A percentile compares a stretch with the other conserved stretches of the same genome.
Evolutionary conservation across 2,797 vertebrate species (phyloP).

Genomic region (Nannoperca obscura): DNA sequence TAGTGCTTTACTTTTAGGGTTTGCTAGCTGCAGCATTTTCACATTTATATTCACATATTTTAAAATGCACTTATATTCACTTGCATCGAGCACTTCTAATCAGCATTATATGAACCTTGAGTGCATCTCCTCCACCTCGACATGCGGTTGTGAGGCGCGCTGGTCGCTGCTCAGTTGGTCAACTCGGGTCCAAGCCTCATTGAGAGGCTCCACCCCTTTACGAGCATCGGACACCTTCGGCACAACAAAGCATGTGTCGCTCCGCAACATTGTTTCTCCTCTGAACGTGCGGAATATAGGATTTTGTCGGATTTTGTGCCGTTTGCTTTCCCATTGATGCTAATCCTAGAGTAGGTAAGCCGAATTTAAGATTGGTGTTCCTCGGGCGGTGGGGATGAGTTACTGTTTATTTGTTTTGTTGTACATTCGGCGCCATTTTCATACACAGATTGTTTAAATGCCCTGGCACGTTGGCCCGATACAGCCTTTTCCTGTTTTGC

Average conservation of each 20-base stretch:
- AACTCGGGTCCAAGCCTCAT: slow-evolving; percentile 27
- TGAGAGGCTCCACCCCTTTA: slow-evolving; percentile 81
- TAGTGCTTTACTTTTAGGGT: background rate
- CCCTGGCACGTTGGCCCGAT: slow-evolving; percentile 55
- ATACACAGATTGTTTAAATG: slow-evolving; percentile 79
- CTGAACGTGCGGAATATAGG: slow-evolving; percentile 65
- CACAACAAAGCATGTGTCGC: slow-evolving; percentile 83
- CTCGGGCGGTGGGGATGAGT: slow-evolving; percentile 17
- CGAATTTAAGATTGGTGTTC: background rate
- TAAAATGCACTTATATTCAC: background rate
- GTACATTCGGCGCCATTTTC: slow-evolving; percentile 84
- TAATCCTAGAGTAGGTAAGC: slow-evolving; percentile 77
- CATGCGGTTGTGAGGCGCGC: slow-evolving; percentile 33
- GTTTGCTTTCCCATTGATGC: slow-evolving; percentile 66
- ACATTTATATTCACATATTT: too few species aligned
- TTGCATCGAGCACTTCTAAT: background rate
- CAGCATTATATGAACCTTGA: slow-evolving; percentile 1
- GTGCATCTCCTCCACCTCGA: slow-evolving; percentile 27
- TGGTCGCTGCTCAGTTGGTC: slow-evolving; percentile 33
- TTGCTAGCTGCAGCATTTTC: background rate
- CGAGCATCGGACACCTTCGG: slow-evolving; percentile 78
- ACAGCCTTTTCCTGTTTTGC: slow-evolving; percentile 13
- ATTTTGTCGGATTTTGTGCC: slow-evolving; percentile 48
- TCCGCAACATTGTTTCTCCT: slow-evolving; percentile 63
- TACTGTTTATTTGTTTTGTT: slow-evolving; percentile 77